phyloP scores from a whole-genome alignment of 2,888 invertebrate species.

The Heteromyza rotundicornis region DNA sequence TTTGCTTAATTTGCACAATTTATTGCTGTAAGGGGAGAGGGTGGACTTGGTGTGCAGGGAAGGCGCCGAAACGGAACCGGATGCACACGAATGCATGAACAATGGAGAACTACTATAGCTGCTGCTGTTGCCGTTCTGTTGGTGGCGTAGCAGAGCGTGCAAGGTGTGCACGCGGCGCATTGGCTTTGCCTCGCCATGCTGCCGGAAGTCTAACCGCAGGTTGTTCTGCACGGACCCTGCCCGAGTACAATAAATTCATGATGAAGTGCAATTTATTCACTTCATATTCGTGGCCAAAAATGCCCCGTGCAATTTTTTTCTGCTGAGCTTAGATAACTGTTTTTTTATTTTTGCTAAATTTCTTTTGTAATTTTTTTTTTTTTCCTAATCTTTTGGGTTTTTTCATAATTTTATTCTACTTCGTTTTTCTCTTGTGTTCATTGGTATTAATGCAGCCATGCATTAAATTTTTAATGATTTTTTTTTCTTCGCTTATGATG shows the following conservation, averaged over 20 bases:
- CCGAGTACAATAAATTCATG: slow-evolving; percentile 46
- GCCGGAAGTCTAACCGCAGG: too few relatives aligned
- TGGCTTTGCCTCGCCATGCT: background rate
- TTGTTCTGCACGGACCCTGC: background rate
- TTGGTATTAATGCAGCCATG: background rate
- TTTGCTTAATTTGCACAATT: slow-evolving; percentile 1
- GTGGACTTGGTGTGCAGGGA: too few relatives aligned
- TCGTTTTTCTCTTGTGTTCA: too few relatives aligned
- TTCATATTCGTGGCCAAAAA: slow-evolving; percentile 46
- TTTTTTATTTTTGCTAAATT: too few relatives aligned
- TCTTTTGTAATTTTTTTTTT: too few relatives aligned
- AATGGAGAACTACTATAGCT: too few relatives aligned
- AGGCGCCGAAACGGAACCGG: background rate
- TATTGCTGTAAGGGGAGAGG: background rate
- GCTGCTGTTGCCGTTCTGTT: background rate
- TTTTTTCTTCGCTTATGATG: background rate
- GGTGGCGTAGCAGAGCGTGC: too few relatives aligned
- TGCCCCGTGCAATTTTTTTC: background rate
- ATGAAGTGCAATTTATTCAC: slow-evolving; percentile 52
- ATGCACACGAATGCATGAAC: slow-evolving; percentile 4
- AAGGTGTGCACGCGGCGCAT: background rate
- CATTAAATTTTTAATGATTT: background rate
- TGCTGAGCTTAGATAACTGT: background rate
- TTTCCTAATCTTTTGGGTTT: background rate
- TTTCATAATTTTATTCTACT: background rate